These are phyloP conservation scores for Carcharodon carcharias DNA, from an alignment of 2,797 vertebrate species.

Conservation along the genomic window DNA sequence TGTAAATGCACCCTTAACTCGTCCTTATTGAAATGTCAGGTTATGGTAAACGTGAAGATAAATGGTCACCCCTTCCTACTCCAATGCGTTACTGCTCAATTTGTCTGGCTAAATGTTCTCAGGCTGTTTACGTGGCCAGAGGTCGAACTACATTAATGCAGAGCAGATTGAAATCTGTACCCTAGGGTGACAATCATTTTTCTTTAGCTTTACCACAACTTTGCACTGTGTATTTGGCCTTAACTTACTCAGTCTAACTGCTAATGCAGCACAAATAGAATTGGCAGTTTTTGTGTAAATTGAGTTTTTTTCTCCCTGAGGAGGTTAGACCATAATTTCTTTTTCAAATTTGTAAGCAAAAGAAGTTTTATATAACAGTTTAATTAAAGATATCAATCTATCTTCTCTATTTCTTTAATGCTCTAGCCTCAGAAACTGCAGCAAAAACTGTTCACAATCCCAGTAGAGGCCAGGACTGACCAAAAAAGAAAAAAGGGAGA, in stretches of 20 bases:
- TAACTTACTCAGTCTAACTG: background rate
- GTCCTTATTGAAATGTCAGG: background rate
- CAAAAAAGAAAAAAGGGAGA: background rate
- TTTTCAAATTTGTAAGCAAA: background rate
- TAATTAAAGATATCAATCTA: slow-evolving; percentile 11
- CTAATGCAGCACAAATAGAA: background rate
- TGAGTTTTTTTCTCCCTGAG: background rate
- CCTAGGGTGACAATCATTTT: background rate
- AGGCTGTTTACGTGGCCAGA: background rate
- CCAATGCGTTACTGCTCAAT: background rate
- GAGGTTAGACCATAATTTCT: background rate
- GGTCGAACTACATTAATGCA: background rate
- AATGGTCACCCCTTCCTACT: background rate
- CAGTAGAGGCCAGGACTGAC: background rate
- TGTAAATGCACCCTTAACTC: background rate
- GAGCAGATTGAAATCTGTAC: background rate
- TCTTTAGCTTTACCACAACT: background rate
- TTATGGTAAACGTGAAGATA: background rate
- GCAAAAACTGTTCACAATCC: background rate
- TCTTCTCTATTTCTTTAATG: background rate
- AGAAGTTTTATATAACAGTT: slow-evolving; percentile 7
- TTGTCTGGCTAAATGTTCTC: background rate
- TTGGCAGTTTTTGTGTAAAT: background rate
- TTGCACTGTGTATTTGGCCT: background rate
- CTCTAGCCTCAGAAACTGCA: background rate